Evolutionary conservation across 2,797 vertebrate species (phyloP).

Genomic region (Anabas testudineus): DNA sequence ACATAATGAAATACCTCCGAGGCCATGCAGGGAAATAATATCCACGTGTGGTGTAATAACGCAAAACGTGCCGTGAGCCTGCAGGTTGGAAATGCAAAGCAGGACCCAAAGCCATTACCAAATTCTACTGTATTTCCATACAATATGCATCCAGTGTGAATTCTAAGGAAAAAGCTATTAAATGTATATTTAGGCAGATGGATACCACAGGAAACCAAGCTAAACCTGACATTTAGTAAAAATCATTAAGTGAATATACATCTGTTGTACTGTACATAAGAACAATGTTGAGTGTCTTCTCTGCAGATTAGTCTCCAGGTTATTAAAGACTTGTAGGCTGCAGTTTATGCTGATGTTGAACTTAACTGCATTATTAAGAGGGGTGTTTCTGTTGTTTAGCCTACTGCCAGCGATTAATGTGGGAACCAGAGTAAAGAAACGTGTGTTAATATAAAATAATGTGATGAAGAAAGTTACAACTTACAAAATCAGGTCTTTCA

Average conservation of each 20-base stretch:
- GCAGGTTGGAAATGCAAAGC: slow-evolving; percentile 29
- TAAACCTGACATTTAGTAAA: not conserved
- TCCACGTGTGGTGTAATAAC: slow-evolving; percentile 42
- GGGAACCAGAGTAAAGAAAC: too few species aligned
- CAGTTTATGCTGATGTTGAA: too few species aligned
- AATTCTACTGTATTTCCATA: slow-evolving; percentile 43
- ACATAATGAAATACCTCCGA: slow-evolving; percentile 54
- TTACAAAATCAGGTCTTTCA: too few species aligned
- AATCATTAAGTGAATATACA: not conserved
- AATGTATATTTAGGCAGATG: slow-evolving; percentile 6
- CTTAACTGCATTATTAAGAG: too few species aligned
- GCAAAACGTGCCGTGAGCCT: slow-evolving; percentile 18
- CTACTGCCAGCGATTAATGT: too few species aligned
- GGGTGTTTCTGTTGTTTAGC: too few species aligned
- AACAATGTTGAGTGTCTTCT: too few species aligned
- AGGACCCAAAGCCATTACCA: slow-evolving; percentile 11
- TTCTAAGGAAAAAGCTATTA: not conserved
- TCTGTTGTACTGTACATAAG: not conserved
- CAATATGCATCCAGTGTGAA: slow-evolving; percentile 21
- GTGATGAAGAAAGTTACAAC: too few species aligned
- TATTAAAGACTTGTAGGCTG: too few species aligned
- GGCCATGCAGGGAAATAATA: slow-evolving; percentile 26
- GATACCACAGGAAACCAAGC: not conserved
- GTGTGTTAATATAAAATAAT: too few species aligned
- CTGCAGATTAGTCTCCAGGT: too few species aligned